Evolutionary conservation across 2,113 vertebrate genomes (phyloP).

Genomic region (Burhinus oedicnemus): DNA sequence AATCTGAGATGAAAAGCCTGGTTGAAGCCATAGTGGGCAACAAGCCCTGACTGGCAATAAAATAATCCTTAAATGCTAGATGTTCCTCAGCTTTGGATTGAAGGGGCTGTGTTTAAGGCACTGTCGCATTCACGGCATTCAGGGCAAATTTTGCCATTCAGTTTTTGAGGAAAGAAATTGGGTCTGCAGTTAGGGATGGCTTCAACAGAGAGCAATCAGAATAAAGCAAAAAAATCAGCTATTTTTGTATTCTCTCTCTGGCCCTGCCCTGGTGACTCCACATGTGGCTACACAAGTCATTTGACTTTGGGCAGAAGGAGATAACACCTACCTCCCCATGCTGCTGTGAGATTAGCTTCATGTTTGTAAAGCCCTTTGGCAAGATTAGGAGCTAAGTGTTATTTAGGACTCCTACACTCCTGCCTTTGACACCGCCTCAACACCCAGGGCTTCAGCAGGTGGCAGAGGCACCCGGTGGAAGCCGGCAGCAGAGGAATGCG

Average conservation of each 20-base stretch:
- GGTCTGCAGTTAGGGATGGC: neutral
- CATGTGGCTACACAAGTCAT: neutral
- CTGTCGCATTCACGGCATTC: neutral
- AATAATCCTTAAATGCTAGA: neutral
- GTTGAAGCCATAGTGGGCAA: neutral
- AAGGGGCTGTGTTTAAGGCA: neutral
- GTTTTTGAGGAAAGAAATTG: neutral
- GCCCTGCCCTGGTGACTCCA: neutral
- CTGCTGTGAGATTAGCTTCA: neutral
- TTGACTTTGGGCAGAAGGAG: neutral
- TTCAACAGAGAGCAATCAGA: neutral
- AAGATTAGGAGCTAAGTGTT: neutral
- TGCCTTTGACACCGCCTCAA: neutral
- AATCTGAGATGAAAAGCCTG: neutral
- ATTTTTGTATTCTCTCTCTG: neutral
- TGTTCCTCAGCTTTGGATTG: neutral
- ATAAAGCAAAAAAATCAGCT: neutral
- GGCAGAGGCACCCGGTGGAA: neutral
- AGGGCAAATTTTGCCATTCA: neutral
- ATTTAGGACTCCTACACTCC: neutral
- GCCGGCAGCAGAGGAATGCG: neutral
- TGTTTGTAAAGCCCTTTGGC: neutral
- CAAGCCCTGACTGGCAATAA: neutral
- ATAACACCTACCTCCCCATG: neutral
- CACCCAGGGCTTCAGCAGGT: neutral